Evolutionary conservation across 2,797 vertebrate species (phyloP).

Genomic region (Cynodonichthys magdalenae): DNA sequence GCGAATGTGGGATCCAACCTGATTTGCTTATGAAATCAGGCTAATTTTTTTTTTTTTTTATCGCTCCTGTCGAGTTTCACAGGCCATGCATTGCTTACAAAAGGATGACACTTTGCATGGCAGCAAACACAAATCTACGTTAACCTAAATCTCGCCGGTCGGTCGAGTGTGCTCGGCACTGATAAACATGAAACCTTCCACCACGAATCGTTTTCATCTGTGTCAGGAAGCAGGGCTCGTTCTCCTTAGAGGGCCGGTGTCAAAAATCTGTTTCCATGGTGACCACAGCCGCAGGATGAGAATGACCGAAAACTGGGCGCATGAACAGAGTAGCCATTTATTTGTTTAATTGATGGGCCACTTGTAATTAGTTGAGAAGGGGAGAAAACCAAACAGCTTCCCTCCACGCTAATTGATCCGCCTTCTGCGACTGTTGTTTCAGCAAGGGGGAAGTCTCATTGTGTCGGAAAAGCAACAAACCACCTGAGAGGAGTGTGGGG

Average conservation of each 20-base stretch:
- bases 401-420: constrained; percentile 44
- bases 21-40: constrained; percentile 70
- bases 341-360: constrained; percentile 49
- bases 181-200: background rate
- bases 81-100: constrained; percentile 19
- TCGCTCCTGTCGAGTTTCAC: constrained; percentile 40
- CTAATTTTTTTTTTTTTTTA: constrained; percentile 43
- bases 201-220: constrained; percentile 11
- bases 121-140: constrained; percentile 10
- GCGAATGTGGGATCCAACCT: constrained; percentile 63
- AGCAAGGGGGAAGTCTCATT: constrained; percentile 14
- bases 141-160: constrained; percentile 4
- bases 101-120: constrained; percentile 14
- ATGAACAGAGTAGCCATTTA: constrained; percentile 40
- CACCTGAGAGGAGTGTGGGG: background rate
- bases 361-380: constrained; percentile 50
- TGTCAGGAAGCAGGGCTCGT: constrained; percentile 3
- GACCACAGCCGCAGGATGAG: constrained; percentile 41
- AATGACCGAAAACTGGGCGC: constrained; percentile 35
- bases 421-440: constrained; percentile 34
- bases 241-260: constrained; percentile 26
- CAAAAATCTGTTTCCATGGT: constrained; percentile 57
- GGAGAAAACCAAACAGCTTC: constrained; percentile 37
- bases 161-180: background rate
- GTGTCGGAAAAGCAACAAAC: constrained; percentile 30